A percentile compares a stretch with the other conserved stretches of the same genome.
Evolutionary conservation across 2,888 invertebrate species (phyloP).

Genomic region (Lycaena phlaeas): DNA sequence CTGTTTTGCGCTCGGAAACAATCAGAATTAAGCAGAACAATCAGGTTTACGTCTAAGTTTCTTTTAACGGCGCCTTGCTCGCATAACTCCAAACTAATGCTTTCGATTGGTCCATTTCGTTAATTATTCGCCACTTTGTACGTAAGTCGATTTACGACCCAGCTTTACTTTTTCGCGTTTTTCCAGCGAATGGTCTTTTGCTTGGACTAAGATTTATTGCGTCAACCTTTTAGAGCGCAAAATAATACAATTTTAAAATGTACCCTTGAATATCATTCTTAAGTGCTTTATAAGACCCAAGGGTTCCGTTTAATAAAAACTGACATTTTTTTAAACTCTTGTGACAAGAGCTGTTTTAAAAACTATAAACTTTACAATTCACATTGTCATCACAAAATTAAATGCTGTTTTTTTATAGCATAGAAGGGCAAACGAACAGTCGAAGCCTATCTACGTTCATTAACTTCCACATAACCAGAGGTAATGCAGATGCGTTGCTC

Average conservation of each 20-base stretch:
- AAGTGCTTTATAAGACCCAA: slow-evolving; percentile 1
- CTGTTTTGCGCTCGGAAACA: slow-evolving; percentile 61
- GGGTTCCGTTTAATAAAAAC: no score
- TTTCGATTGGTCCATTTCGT: slow-evolving; percentile 70
- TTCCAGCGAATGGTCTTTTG: slow-evolving; percentile 36
- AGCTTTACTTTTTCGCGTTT: slow-evolving; percentile 42
- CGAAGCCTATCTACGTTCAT: no score
- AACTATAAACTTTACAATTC: no score
- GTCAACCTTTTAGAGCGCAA: slow-evolving; percentile 4
- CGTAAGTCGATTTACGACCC: slow-evolving; percentile 68
- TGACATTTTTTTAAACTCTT: no score
- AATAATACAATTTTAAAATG: slow-evolving; percentile 1
- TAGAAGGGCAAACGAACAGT: no score
- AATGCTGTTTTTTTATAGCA: no score
- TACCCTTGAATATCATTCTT: not conserved
- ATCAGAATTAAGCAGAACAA: slow-evolving; percentile 68
- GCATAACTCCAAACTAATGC: slow-evolving; percentile 69
- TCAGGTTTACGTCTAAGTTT: slow-evolving; percentile 67
- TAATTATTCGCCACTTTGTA: slow-evolving; percentile 73
- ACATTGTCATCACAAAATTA: no score
- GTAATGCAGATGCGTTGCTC: no score
- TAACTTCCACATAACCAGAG: no score
- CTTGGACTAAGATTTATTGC: slow-evolving; percentile 24
- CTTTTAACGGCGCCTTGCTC: slow-evolving; percentile 69
- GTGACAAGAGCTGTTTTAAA: no score